Percentiles rank a stretch among this genome's conserved stretches.
These are phyloP conservation scores for Yponomeuta evonymella DNA, from an alignment of 2,888 invertebrate species.

Conservation along the genomic window DNA sequence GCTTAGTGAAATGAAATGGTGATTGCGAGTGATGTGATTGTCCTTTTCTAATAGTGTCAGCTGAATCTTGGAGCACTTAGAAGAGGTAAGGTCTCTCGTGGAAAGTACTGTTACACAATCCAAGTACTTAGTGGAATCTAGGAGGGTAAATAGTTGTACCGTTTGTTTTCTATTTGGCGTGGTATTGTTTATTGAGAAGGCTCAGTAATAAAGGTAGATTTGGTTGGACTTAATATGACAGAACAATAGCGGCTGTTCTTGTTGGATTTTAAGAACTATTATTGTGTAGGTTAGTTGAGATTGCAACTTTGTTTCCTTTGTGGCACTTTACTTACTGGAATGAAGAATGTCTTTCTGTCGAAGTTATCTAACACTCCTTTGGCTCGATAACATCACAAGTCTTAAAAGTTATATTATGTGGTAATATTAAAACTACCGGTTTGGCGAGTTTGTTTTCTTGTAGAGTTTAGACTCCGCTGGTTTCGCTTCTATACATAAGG, in stretches of 20 bases:
- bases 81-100: neutral
- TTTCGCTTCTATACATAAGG: neutral
- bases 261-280: neutral
- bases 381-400: neutral
- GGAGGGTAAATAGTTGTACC: neutral
- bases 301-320: neutral
- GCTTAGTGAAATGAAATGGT: neutral
- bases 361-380: neutral
- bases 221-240: neutral
- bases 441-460: neutral
- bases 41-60: neutral
- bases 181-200: neutral
- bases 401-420: neutral
- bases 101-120: slow-evolving; percentile 3
- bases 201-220: neutral
- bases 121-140: neutral
- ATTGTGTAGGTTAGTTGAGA: neutral
- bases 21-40: neutral
- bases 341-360: neutral
- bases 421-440: neutral
- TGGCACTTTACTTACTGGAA: neutral
- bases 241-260: neutral
- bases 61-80: neutral
- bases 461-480: neutral
- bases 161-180: neutral